A percentile compares a stretch with the other conserved stretches of the same genome.
Conservation (phyloP, 2,113 vertebrate genomes). For the Pelusios castaneus region DNA sequence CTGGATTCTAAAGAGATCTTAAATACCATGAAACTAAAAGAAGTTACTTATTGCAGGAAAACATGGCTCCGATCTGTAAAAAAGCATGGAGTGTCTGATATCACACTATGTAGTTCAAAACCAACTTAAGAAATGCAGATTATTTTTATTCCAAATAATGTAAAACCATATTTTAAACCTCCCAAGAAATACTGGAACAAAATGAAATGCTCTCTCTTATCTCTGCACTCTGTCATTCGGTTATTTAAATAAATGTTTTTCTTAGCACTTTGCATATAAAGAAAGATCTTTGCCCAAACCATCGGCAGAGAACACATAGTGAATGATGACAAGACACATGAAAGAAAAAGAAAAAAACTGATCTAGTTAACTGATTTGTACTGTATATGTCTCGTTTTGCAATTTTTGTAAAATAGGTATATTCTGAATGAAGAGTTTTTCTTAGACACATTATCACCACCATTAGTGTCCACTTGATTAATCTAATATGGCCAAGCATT, state of each 20-base stretch:
- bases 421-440: too few relatives aligned
- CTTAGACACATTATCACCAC: too few relatives aligned
- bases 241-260: neutral
- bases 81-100: neutral
- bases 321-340: too few relatives aligned
- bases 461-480: too few relatives aligned
- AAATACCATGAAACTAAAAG: neutral
- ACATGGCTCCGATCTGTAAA: neutral
- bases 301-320: too few relatives aligned
- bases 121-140: neutral
- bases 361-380: too few relatives aligned
- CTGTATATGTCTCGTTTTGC: too few relatives aligned
- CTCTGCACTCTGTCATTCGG: neutral
- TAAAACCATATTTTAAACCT: neutral
- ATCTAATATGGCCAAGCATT: too few relatives aligned
- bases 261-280: neutral
- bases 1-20: neutral
- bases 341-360: too few relatives aligned
- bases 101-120: neutral
- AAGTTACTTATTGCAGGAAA: neutral
- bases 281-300: neutral
- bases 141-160: neutral
- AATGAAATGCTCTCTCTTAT: neutral
- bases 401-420: too few relatives aligned
- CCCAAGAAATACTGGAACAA: neutral